Evolutionary conservation across 2,113 vertebrate species (phyloP).

Genomic region (Dipodomys spectabilis): DNA sequence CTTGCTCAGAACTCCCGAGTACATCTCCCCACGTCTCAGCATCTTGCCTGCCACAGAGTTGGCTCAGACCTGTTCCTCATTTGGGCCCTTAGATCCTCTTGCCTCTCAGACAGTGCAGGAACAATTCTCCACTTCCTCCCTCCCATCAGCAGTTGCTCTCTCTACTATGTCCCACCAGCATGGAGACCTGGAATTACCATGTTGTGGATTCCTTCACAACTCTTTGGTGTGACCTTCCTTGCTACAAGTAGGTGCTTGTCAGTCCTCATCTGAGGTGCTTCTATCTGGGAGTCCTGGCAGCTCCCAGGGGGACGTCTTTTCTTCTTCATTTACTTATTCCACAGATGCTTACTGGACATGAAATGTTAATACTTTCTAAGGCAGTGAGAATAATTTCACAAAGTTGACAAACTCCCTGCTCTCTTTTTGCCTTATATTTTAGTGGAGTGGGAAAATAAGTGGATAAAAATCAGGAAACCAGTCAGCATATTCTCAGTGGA

Average conservation of each 20-base stretch:
- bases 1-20: no score
- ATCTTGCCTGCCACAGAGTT: not conserved
- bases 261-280: not conserved
- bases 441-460: not conserved
- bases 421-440: not conserved
- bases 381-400: not conserved
- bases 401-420: not conserved
- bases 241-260: not conserved
- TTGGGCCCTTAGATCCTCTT: not conserved
- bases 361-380: not conserved
- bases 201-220: not conserved
- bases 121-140: not conserved
- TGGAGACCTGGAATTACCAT: not conserved
- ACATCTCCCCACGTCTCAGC: rapidly evolving
- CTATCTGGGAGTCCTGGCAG: no score
- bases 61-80: rapidly evolving
- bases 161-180: not conserved
- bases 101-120: not conserved
- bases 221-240: not conserved
- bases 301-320: not conserved
- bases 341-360: not conserved
- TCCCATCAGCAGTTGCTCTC: not conserved
- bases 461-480: not conserved
- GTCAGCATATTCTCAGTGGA: not conserved
- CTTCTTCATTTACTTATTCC: not conserved